A percentile compares a stretch with the other conserved stretches of the same genome.
phyloP scores from a whole-genome alignment of 2,888 invertebrate species.

The Diarsia rubi region DNA sequence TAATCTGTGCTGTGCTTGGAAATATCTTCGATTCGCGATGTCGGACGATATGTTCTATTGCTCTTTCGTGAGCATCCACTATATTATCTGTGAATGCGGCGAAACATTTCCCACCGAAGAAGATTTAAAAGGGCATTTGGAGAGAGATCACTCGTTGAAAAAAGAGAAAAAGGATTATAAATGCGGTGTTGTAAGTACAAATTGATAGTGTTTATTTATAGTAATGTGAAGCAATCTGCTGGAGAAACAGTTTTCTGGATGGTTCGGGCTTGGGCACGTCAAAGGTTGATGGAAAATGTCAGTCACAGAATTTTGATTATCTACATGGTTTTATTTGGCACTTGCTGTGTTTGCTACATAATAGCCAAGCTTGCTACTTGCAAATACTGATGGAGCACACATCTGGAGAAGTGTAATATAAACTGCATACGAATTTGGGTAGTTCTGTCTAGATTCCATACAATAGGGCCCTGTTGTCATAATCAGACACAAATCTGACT shows the following conservation, averaged over 20 bases:
- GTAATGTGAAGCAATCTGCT: not conserved
- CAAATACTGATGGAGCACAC: not conserved
- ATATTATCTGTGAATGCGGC: conserved; percentile 85
- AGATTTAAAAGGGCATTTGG: conserved; percentile 76
- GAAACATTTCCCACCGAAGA: conserved; percentile 82
- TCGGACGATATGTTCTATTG: conserved; percentile 78
- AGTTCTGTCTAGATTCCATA: no score
- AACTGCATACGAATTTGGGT: not conserved
- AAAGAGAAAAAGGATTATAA: conserved; percentile 75
- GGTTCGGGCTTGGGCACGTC: conserved; percentile 15
- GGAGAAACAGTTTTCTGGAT: not conserved
- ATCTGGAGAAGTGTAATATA: not conserved
- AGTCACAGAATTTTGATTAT: not conserved
- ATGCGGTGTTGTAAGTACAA: conserved; percentile 73
- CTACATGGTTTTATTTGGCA: not conserved
- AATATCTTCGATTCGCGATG: conserved; percentile 57
- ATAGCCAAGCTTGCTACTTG: not conserved
- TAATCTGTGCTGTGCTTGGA: conserved; percentile 83
- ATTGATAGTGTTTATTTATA: conserved; percentile 26
- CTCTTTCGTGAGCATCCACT: conserved; percentile 83
- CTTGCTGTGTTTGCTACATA: not conserved
- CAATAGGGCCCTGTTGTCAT: no score
- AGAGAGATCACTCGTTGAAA: conserved; percentile 76
- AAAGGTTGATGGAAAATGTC: not conserved
- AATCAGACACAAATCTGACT: no score